Base-by-base conservation (phyloP, 2,888 invertebrate genomes). In the Miltochrista miniata region DNA sequence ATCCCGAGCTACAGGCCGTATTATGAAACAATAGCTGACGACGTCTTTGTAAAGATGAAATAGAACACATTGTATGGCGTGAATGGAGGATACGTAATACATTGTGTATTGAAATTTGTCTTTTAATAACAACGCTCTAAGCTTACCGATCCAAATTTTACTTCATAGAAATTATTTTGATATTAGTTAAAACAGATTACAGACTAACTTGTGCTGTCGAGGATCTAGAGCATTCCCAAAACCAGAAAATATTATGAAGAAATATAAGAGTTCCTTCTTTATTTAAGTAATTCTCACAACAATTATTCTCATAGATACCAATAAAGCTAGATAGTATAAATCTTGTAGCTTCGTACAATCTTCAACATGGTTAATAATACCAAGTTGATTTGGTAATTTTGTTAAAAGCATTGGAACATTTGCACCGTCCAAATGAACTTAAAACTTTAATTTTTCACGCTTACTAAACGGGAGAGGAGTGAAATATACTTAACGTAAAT, bases 401-500 rank as follows among this genome's bases (percentile, higher is more conserved):
- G 14, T 33, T 51, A 48, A 51, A 37, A 35, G 35, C 49, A 46
- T 46, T 45, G 44, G 35, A 51, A 40, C 55, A 54, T 54, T 56
- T 47, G 34, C 41, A 38, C 48, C 29, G 12, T 49, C 34, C 39
- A 34, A 54, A 53, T 53, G 42, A 38, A 46, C 40, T 61, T 54
- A 59, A 63, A 64, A 52, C 43, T 63, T 55, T 59, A 63, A 63
- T 66, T 56, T 66, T 63, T 64, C 54, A 55, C 58, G 47, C 54
- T 53, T 48, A 54, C n/a, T n/a, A n/a, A n/a, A 50, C 41, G 51
- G 64, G 59, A 68, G 68, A 4, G 18, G 71, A 74, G 68, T 70
- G 72, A 62, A 65, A 51, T 70, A 65, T 74, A 74, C 74, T 75
- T 74, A 70, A 77, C 75, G 68, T 72, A 71, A 78, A 76, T 79